These are phyloP conservation scores for Agrotis exclamationis DNA, from an alignment of 2,888 invertebrate species.

Conservation along the genomic window DNA sequence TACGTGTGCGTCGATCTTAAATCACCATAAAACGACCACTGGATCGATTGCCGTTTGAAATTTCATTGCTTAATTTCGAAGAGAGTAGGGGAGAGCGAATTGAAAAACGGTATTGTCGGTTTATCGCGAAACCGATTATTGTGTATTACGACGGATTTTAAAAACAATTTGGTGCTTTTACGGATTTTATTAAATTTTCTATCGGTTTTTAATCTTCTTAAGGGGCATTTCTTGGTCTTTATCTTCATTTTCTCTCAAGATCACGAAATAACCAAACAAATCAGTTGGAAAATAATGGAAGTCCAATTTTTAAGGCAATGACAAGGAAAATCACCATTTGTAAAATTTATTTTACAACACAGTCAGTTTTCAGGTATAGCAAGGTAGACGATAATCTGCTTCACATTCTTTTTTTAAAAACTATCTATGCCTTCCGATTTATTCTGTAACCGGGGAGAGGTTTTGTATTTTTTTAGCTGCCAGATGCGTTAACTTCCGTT, in stretches of 20 bases:
- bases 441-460: conserved; percentile 51
- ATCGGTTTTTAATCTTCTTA: conserved; percentile 27
- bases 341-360: not conserved
- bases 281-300: not conserved
- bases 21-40: conserved; percentile 28
- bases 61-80: conserved; percentile 51
- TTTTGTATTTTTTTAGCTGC: conserved; percentile 50
- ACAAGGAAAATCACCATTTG: too few relatives aligned
- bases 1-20: not conserved
- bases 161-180: conserved; percentile 19
- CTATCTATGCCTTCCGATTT: conserved; percentile 47
- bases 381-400: not conserved
- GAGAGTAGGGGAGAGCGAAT: conserved; percentile 26
- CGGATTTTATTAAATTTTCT: conserved; percentile 26
- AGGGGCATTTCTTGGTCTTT: conserved; percentile 13
- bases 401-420: conserved; percentile 41
- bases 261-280: not conserved
- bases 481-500: conserved; percentile 52
- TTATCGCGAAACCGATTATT: conserved; percentile 50
- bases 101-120: conserved; percentile 47
- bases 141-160: conserved; percentile 34
- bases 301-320: not conserved
- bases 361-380: not conserved
- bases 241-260: not conserved
- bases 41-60: conserved; percentile 44